phyloP scores from a whole-genome alignment of 1,140 invertebrate species.

The Himalopsyche phryganea region DNA sequence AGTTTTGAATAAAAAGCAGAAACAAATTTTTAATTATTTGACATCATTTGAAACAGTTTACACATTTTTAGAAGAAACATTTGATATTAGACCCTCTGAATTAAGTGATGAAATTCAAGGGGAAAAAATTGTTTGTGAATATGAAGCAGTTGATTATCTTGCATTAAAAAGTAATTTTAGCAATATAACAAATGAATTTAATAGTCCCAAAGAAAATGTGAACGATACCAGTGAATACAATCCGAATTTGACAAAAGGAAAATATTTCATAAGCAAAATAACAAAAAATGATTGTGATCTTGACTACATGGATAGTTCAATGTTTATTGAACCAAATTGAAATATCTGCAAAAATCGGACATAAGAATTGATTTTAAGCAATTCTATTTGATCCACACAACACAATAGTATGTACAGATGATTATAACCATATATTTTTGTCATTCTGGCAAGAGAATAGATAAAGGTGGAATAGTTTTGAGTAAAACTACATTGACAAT shows the following conservation, averaged over 20 bases:
- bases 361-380: too few species aligned
- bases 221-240: conserved; percentile 16
- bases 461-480: too few species aligned
- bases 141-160: conserved; percentile 26
- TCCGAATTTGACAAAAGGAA: conserved; percentile 17
- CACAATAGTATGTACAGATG: too few species aligned
- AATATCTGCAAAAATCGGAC: too few species aligned
- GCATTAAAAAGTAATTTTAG: conserved; percentile 19
- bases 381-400: too few species aligned
- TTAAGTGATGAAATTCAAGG: conserved; percentile 38
- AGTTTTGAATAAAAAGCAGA: conserved; percentile 65
- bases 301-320: conserved; percentile 45
- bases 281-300: conserved; percentile 35
- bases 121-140: conserved; percentile 34
- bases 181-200: background rate
- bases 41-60: conserved; percentile 66
- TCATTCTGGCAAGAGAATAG: too few species aligned
- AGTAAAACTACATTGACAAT: too few species aligned
- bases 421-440: too few species aligned
- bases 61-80: conserved; percentile 63
- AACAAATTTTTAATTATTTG: conserved; percentile 75
- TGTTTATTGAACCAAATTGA: conserved; percentile 33
- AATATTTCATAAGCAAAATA: conserved; percentile 25
- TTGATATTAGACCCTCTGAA: conserved; percentile 46
- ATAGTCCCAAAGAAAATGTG: background rate